Evolutionary conservation across 2,888 invertebrate genomes (phyloP), one percentile per base, ranked within the genome.

Genomic region (Anoplius nigerrimus): DNA sequence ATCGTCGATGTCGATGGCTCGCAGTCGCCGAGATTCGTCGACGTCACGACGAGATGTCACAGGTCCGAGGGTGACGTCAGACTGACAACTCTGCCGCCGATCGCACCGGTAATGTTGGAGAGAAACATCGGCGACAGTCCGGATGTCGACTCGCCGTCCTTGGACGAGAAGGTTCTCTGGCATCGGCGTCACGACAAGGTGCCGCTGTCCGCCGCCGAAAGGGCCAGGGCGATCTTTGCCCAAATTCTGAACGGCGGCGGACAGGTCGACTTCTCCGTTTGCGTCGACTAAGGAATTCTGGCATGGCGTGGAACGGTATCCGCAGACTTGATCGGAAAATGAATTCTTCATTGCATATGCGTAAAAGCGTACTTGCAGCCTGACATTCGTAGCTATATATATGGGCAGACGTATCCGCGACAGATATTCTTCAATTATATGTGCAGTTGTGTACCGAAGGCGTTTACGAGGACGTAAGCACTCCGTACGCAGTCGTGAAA

Each of bases 191-290:
- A 45, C 6, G 64, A 51, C n/a, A 69, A 66, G 0, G 55, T 46
- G 6, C 13, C 60, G 42, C 43, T 70, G 57, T 76, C 83, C 2
- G 76, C 85, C 0, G 66, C 79, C 22, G 80, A 82, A 6, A 74
- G 85, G 2, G 87, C 86, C 2, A 81, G 86, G n/a, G 83, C 82
- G 2, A 79, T 88, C n/a, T 88, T 88, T 68, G 78, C 83, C 2
- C 81, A 81, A 51, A 78, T 88, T 48, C 64, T 88, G 27, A 85
- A 80, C n/a, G 82, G 85, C 8, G 82, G 84, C 3, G 51, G 83
- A 18, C 34, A 74, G 8, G 54, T 85, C 3, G 74, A 83, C 42
- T 75, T 84, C 24, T 70, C 62, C n/a, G 56, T 21, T 15, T 46
- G 62, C 46, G 70, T 54, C 43, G 68, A 71, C 51, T 69, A 34